Evolutionary conservation across 1,140 invertebrate genomes (phyloP), one percentile per base, ranked within the genome.

Genomic region (Pomacea maculata): DNA sequence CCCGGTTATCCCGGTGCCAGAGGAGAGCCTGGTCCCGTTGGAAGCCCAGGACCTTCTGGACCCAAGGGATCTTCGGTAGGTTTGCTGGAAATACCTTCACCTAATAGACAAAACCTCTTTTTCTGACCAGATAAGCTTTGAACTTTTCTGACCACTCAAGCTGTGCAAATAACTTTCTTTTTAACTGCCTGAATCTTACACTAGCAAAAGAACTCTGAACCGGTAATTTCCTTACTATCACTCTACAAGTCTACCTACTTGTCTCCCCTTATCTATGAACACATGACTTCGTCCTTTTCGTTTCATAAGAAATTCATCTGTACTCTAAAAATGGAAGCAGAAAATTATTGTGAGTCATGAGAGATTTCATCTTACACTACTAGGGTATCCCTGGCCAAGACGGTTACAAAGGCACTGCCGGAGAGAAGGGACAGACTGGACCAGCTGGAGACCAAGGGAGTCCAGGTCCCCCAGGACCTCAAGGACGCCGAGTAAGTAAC

Each of bases 1-100:
- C 89, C 88, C 14, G 89, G 89, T 73, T 88, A 87, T 79, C 85
- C 86, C 10, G 89, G 89, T 83, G 83, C 87, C 1, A 68, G 87
- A 81, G 89, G 89, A 70, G 82, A 84, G 7, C 75, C 85, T 25
- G 89, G 89, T 55, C 72, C 83, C 17, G n/a, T 52, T 9, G 89
- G 89, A n/a, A 84, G 83, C 34, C 82, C 84, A 21, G 89, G 89
- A 67, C 19, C 75, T n/a, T 25, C 68, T 21, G 89, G 89, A 63
- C 74, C 86, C n/a, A 88, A 89, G 68, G 89, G 89, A 61, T 72
- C 83, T 34, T 52, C 83, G 14, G 89, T 88, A 85, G 84, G 86
- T 85, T 6, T 72, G 0, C 45, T 17, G n/a, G 55, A 77, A n/a
- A 17, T 74, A 25, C 11, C 57, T 61, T 11, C 34, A 45, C 34